Conservation (phyloP, 2,797 vertebrate genomes). For the Phyllotis vaccarum region DNA sequence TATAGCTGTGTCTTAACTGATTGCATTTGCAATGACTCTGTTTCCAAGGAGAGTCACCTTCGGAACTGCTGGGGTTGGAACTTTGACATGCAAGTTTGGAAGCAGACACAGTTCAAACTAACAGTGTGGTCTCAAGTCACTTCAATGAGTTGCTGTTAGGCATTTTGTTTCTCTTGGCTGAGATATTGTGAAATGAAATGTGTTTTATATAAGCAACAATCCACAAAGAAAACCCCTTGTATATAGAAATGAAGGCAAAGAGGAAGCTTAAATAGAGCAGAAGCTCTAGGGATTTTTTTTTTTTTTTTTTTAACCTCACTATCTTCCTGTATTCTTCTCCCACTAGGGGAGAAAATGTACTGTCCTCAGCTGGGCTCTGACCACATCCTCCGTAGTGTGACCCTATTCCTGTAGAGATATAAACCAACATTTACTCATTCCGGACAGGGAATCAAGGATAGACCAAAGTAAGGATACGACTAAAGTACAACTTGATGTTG, state of each 20-base stretch:
- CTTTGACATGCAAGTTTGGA: not conserved
- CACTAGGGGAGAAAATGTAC: not conserved
- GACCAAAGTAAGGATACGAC: not conserved
- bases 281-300: not conserved
- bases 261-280: not conserved
- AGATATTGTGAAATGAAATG: conserved; percentile 35
- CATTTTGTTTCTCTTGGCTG: conserved; percentile 55
- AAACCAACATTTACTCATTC: not conserved
- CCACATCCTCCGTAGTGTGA: not conserved
- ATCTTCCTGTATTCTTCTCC: not conserved
- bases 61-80: not conserved
- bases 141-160: not conserved
- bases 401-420: not conserved
- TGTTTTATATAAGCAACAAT: conserved; percentile 64
- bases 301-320: not conserved
- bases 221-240: conserved; percentile 3
- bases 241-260: not conserved
- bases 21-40: not conserved
- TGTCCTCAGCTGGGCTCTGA: not conserved
- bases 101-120: not conserved
- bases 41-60: not conserved
- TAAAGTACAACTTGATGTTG: not conserved
- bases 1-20: not conserved
- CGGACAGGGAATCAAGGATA: no score
- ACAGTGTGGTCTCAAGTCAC: not conserved